Evolutionary conservation across 53 echinoderm and acorn worm genomes (phyloP).

Genomic region (Hippasteria phrygiana): DNA sequence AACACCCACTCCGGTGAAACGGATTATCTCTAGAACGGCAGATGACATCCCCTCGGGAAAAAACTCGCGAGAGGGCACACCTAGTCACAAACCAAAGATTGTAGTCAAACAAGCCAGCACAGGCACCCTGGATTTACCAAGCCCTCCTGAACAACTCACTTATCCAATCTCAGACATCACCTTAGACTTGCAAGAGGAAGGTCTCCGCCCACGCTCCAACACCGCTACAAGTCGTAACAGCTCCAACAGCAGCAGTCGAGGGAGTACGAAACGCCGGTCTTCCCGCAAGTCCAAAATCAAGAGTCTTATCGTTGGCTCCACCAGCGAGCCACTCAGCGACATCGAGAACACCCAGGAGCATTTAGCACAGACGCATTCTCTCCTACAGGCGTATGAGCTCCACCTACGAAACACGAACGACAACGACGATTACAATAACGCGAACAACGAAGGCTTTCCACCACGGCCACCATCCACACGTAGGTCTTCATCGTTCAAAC

Average conservation of each 20-base stretch:
- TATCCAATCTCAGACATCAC: neutral
- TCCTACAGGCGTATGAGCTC: conserved; percentile 78
- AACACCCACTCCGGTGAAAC: conserved; percentile 20
- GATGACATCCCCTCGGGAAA: neutral
- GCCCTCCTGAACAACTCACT: neutral
- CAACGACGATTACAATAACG: conserved; percentile 62
- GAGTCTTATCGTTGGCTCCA: conserved; percentile 31
- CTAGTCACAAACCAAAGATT: conserved; percentile 25
- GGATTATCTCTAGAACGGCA: neutral
- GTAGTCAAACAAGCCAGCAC: conserved; percentile 12
- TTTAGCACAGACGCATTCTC: conserved; percentile 67
- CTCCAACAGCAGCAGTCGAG: conserved; percentile 15
- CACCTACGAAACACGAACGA: conserved; percentile 72
- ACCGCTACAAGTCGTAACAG: conserved; percentile 32
- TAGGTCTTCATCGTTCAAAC: conserved; percentile 57
- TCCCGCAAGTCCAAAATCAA: conserved; percentile 50
- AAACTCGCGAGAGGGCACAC: conserved; percentile 11
- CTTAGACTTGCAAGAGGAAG: neutral
- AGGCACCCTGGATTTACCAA: neutral
- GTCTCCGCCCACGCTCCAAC: conserved; percentile 51
- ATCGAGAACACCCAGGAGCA: conserved; percentile 69
- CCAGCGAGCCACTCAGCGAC: conserved; percentile 13
- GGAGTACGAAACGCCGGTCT: conserved; percentile 24
- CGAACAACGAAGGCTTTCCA: conserved; percentile 40
- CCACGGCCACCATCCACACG: conserved; percentile 71